Percentiles rank a stretch among this genome's conserved stretches.
These are phyloP conservation scores for Plusia festucae DNA, from an alignment of 2,888 invertebrate genomes.

Conservation along the genomic window DNA sequence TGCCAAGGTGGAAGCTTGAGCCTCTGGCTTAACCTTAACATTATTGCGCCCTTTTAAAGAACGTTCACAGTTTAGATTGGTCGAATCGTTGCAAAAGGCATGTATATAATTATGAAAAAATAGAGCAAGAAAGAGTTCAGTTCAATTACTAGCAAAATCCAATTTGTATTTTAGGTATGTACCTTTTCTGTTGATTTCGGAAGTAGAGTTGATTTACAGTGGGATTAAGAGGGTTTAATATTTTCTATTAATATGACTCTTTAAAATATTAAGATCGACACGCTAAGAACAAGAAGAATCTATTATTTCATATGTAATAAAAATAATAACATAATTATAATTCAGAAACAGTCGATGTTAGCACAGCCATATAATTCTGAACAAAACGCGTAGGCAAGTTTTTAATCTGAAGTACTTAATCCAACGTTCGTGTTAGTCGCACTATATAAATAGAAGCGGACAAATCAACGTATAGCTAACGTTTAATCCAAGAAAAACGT, in stretches of 20 bases:
- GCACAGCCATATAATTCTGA: constrained; percentile 38
- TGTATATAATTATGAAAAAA: too few species aligned
- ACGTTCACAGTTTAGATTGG: background rate
- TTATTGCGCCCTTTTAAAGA: background rate
- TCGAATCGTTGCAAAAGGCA: too few species aligned
- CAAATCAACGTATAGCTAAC: constrained; percentile 41
- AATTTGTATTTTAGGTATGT: too few species aligned
- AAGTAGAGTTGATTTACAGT: too few species aligned
- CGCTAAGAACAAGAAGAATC: too few species aligned
- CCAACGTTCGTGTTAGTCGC: constrained; percentile 28
- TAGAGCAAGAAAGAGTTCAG: too few species aligned
- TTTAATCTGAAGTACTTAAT: constrained; percentile 39
- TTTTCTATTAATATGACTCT: too few species aligned
- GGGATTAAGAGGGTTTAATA: too few species aligned
- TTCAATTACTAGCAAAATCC: too few species aligned
- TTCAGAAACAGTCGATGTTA: constrained; percentile 33
- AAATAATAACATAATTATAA: background rate
- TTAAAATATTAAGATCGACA: too few species aligned
- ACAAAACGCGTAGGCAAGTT: constrained; percentile 33
- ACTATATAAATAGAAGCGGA: constrained; percentile 48
- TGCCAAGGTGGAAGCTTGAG: constrained; percentile 33
- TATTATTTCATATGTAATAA: background rate
- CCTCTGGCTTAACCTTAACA: constrained; percentile 10
- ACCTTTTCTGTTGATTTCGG: too few species aligned
- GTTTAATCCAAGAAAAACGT: constrained; percentile 31